These are phyloP conservation scores for Lordiphosa stackelbergi DNA, from an alignment of 1,140 invertebrate genomes.

Conservation along the genomic window DNA sequence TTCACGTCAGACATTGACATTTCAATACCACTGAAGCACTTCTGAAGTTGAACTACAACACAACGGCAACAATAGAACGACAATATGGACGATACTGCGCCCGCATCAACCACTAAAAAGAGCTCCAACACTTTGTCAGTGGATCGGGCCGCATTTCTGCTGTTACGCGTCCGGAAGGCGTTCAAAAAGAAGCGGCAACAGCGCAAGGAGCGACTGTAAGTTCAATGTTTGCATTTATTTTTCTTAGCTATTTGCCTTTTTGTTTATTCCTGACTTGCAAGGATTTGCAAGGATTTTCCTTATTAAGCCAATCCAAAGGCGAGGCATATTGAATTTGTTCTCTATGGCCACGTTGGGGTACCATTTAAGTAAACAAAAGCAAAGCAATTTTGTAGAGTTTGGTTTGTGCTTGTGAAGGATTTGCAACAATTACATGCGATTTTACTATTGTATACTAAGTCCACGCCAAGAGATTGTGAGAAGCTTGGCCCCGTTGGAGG, in stretches of 20 bases:
- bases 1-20: conserved; percentile 31
- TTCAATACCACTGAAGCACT: conserved; percentile 29
- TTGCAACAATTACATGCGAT: conserved; percentile 33
- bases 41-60: conserved; percentile 8
- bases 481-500: too few relatives aligned
- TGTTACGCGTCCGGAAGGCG: conserved; percentile 90
- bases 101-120: conserved; percentile 50
- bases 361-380: conserved; percentile 37
- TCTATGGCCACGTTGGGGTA: conserved; percentile 7
- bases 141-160: conserved; percentile 90
- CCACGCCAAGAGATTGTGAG: too few relatives aligned
- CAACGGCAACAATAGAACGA: conserved; percentile 21
- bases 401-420: conserved; percentile 8
- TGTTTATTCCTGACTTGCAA: conserved; percentile 15
- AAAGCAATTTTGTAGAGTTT: conserved; percentile 32
- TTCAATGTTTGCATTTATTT: conserved; percentile 60
- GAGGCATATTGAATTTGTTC: conserved; percentile 7
- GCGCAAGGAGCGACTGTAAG: conserved; percentile 88
- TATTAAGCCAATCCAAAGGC: conserved; percentile 15
- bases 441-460: conserved; percentile 11
- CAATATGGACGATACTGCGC: conserved; percentile 56
- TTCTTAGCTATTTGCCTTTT: conserved; percentile 5
- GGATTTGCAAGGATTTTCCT: conserved; percentile 34
- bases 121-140: conserved; percentile 83
- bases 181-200: conserved; percentile 93